Base-by-base conservation (phyloP, 2,888 invertebrate genomes). In the Microctonus aethiopoides region DNA sequence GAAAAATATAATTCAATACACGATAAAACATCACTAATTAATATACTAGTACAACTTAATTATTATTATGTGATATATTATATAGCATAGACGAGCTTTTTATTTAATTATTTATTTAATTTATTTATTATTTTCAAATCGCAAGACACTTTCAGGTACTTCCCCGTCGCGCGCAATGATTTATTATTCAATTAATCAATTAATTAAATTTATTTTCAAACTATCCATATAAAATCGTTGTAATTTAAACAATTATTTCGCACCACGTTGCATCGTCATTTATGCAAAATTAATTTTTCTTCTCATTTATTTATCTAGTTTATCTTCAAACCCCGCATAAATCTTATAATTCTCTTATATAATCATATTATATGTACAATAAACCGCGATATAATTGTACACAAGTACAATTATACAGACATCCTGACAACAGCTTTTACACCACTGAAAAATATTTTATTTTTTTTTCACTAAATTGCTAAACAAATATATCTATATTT, bases 351-450 rank as follows among this genome's bases (percentile, higher is more conserved):
- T n/a, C n/a, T n/a, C n/a, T n/a, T n/a, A n/a, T n/a, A n/a, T n/a
- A n/a, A n/a, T n/a, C n/a, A n/a, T n/a, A n/a, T n/a, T 66, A 64
- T 61, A 68, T 67, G 61, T 68, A 74, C 63, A 69, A 69, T 74
- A 61, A 76, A 70, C 32, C 60, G 39, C 68, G 29, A 70, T 70
- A 65, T 59, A 54, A 68, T 29, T 51, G 22, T 36, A 26, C 68
- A 82, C 83, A 81, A 81, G 78, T 83, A 81, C 80, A 3, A 29
- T n/a, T 81, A 80, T 78, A 83, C 80, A 80, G 77, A 78, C 81
- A 24, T 60, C 71, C 61, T 71, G 77, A 78, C 77, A 80, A 83
- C 83, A 80, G 80, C 83, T 81, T 83, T 85, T 84, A 84, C 86
- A 86, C 86, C 86, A 82, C 84, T 84, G 83, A 84, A 82, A 80